A percentile compares a stretch with the other conserved stretches of the same genome.
These are phyloP conservation scores for Resseliella maxima DNA, from an alignment of 2,888 invertebrate genomes.

Conservation along the genomic window DNA sequence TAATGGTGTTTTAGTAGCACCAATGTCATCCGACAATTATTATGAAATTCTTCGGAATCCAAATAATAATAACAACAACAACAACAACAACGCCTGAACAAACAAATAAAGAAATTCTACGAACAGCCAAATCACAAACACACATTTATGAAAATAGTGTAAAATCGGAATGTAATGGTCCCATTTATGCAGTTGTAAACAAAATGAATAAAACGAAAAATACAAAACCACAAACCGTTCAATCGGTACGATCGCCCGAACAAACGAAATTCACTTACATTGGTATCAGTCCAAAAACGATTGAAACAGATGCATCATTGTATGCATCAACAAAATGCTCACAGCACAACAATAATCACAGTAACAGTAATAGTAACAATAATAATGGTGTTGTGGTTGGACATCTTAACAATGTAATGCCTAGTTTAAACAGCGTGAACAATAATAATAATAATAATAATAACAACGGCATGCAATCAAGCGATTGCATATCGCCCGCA, in stretches of 20 bases:
- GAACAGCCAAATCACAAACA: slow-evolving; percentile 60
- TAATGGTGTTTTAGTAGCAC: neutral
- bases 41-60: slow-evolving; percentile 57
- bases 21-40: slow-evolving; percentile 55
- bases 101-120: neutral
- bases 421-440: slow-evolving; percentile 47
- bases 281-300: slow-evolving; percentile 41
- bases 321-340: slow-evolving; percentile 50
- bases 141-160: slow-evolving; percentile 64
- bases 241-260: slow-evolving; percentile 62
- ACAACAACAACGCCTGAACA: slow-evolving; percentile 28
- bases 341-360: slow-evolving; percentile 50
- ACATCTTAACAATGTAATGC: neutral
- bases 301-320: slow-evolving; percentile 48
- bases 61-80: slow-evolving; percentile 56
- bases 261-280: slow-evolving; percentile 56
- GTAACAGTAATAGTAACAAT: slow-evolving; percentile 53
- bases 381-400: neutral
- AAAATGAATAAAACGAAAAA: slow-evolving; percentile 67
- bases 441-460: too few relatives aligned
- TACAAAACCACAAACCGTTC: slow-evolving; percentile 61
- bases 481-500: slow-evolving; percentile 57
- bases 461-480: neutral
- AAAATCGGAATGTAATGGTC: slow-evolving; percentile 58
- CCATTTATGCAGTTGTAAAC: slow-evolving; percentile 68